A percentile compares a stretch with the other conserved stretches of the same genome.
phyloP scores from a whole-genome alignment of 2,113 vertebrate species.

The Platysternon megacephalum region DNA sequence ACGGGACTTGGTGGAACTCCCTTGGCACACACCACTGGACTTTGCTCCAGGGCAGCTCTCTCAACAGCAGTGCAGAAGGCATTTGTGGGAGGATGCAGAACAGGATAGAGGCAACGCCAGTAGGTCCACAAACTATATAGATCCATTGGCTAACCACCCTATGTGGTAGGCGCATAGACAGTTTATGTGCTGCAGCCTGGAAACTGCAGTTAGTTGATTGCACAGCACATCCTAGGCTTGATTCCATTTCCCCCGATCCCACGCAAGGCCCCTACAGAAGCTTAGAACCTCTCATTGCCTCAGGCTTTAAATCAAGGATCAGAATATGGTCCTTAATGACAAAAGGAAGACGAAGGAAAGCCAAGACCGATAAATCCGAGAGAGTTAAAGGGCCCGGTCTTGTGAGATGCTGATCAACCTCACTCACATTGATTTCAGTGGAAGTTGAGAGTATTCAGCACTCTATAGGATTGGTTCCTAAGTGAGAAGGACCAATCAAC shows the following conservation, averaged over 20 bases:
- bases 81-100: background rate
- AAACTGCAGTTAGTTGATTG: background rate
- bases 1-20: accelerated
- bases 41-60: background rate
- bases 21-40: background rate
- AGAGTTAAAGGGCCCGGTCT: background rate
- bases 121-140: background rate
- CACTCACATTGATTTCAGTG: background rate
- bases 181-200: background rate
- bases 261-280: background rate
- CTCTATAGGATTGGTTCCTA: background rate
- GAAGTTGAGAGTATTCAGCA: too few relatives aligned
- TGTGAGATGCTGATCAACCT: background rate
- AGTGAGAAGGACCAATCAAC: accelerated
- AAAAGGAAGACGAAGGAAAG: background rate
- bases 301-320: accelerated
- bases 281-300: background rate
- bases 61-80: accelerated
- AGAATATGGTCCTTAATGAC: background rate
- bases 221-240: background rate
- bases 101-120: accelerated
- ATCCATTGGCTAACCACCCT: background rate
- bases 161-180: background rate
- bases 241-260: background rate
- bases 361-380: background rate